Evolutionary conservation across 1,140 invertebrate genomes (phyloP).

Genomic region (Polyergus mexicanus): DNA sequence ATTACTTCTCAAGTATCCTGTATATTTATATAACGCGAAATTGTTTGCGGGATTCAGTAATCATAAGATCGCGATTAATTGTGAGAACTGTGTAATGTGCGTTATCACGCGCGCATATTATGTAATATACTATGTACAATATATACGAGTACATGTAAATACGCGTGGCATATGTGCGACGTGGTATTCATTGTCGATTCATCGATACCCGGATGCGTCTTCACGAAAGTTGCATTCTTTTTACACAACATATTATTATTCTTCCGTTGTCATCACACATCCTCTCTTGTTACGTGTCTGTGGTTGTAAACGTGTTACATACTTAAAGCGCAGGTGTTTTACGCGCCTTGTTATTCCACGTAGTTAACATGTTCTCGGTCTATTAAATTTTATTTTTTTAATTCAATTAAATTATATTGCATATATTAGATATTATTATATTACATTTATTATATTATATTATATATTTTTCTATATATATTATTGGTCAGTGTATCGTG

Average conservation of each 20-base stretch:
- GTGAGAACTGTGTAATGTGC: conserved; percentile 20
- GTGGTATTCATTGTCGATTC: conserved; percentile 4
- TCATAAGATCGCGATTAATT: conserved; percentile 5
- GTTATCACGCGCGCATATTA: not conserved
- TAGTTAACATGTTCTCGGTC: not conserved
- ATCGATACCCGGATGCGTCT: not conserved
- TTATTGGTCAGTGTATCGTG: not conserved
- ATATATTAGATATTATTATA: too few species aligned
- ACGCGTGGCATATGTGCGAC: not conserved
- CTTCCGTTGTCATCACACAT: not conserved
- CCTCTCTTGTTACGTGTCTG: not conserved
- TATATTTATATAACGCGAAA: conserved; percentile 6
- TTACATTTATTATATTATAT: too few species aligned
- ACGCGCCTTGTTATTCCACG: not conserved
- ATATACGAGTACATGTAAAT: not conserved
- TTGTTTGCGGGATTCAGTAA: not conserved
- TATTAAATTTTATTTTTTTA: conserved; percentile 2
- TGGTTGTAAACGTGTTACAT: not conserved
- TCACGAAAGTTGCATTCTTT: conserved; percentile 6
- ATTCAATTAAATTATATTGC: not conserved
- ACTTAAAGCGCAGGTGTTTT: conserved; percentile 8
- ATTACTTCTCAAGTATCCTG: not conserved
- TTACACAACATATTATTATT: conserved; percentile 29
- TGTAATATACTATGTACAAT: not conserved
- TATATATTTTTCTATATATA: not conserved